These are phyloP conservation scores for Agonopterix subpropinquella DNA, from an alignment of 2,888 invertebrate species.

Conservation along the genomic window DNA sequence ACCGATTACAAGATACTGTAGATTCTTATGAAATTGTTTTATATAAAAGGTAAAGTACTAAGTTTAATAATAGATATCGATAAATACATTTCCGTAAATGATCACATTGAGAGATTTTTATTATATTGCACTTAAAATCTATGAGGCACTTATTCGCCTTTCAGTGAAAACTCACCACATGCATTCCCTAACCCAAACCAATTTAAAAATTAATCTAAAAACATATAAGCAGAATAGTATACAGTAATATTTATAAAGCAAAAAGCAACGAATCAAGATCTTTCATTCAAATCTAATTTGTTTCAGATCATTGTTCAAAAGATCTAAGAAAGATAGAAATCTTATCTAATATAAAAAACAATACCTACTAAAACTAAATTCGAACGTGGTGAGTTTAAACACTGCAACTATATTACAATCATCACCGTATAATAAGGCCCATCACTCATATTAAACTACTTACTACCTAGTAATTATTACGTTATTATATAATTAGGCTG, in stretches of 20 bases:
- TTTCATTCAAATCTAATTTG: constrained; percentile 7
- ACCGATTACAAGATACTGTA: constrained; percentile 51
- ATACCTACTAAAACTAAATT: constrained; percentile 15
- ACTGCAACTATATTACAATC: constrained; percentile 24
- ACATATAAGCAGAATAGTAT: background rate
- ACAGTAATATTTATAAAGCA: background rate
- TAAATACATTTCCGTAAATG: constrained; percentile 58
- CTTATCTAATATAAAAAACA: constrained; percentile 1
- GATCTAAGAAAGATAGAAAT: background rate
- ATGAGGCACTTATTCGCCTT: constrained; percentile 44
- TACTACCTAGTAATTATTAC: background rate
- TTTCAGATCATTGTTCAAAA: constrained; percentile 1
- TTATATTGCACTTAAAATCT: constrained; percentile 50
- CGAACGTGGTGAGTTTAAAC: constrained; percentile 71
- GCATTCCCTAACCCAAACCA: constrained; percentile 62
- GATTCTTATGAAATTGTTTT: constrained; percentile 50
- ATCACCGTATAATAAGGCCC: constrained; percentile 31
- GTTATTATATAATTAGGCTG: background rate
- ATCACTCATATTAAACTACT: constrained; percentile 12
- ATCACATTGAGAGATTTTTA: constrained; percentile 63
- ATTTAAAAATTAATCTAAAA: constrained; percentile 19
- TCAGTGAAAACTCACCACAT: constrained; percentile 71
- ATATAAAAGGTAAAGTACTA: constrained; percentile 56
- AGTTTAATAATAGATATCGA: constrained; percentile 31
- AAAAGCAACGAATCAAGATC: too few relatives aligned